These are phyloP conservation scores for Bilobella aurantiaca DNA, from an alignment of 1,140 invertebrate genomes.

Conservation along the genomic window DNA sequence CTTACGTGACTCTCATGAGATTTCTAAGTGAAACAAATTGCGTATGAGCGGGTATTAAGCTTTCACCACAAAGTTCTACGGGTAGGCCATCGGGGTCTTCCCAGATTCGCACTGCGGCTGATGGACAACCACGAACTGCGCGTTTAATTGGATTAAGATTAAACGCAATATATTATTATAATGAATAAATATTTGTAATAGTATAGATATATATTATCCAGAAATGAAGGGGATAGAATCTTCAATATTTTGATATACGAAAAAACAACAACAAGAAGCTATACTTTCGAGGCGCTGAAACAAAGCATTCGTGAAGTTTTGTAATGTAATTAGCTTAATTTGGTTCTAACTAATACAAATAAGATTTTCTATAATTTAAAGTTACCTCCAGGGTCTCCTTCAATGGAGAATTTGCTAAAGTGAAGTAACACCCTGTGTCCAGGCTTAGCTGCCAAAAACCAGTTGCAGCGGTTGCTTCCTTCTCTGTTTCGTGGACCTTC, in stretches of 20 bases:
- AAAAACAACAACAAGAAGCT: too few species aligned
- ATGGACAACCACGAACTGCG: slow-evolving; percentile 75
- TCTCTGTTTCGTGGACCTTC: slow-evolving; percentile 59
- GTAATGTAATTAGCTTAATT: too few species aligned
- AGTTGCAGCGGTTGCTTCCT: slow-evolving; percentile 77
- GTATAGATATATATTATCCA: too few species aligned
- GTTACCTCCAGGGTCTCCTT: slow-evolving; percentile 72
- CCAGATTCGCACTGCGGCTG: slow-evolving; percentile 79
- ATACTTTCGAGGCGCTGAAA: too few species aligned
- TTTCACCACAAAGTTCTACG: slow-evolving; percentile 79
- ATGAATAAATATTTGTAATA: too few species aligned
- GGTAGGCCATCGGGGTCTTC: slow-evolving; percentile 60
- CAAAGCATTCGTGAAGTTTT: too few species aligned
- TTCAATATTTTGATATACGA: too few species aligned
- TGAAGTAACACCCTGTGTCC: slow-evolving; percentile 72
- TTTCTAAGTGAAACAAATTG: slow-evolving; percentile 75
- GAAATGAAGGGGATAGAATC: too few species aligned
- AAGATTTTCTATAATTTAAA: background rate
- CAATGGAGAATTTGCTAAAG: slow-evolving; percentile 76
- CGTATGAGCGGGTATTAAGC: slow-evolving; percentile 57
- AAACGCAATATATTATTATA: too few species aligned
- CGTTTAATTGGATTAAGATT: too few species aligned
- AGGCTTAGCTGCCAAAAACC: slow-evolving; percentile 73
- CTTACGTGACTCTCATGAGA: slow-evolving; percentile 65
- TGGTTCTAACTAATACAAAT: too few species aligned